Evolutionary conservation across 2,797 vertebrate genomes (phyloP).

Genomic region (Spatula clypeata): DNA sequence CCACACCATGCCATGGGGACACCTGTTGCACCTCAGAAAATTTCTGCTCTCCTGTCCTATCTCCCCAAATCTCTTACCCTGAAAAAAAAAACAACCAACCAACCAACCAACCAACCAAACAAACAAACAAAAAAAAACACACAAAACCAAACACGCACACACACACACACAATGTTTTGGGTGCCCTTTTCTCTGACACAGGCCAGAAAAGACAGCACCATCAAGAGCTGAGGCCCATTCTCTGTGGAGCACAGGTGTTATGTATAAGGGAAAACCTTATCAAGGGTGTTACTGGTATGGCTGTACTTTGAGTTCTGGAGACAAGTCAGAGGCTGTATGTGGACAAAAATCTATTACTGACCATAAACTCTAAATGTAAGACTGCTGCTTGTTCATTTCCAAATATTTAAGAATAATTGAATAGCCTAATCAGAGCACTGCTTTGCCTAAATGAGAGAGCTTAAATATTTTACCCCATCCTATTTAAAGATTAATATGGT

Average conservation of each 20-base stretch:
- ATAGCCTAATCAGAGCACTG: not conserved
- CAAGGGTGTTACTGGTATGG: not conserved
- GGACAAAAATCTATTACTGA: not conserved
- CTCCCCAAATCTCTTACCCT: not conserved
- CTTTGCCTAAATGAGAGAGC: not conserved
- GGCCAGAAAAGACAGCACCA: not conserved
- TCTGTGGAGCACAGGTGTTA: not conserved
- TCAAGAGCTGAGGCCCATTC: not conserved
- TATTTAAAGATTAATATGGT: not conserved
- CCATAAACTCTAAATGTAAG: rapidly evolving
- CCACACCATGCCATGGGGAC: rapidly evolving
- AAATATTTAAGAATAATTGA: not conserved
- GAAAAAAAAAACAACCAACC: not conserved
- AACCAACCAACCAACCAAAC: too few relatives aligned
- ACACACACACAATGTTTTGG: too few relatives aligned
- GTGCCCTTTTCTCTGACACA: not conserved
- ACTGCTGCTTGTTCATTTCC: not conserved
- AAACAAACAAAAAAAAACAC: rapidly evolving
- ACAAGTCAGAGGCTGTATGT: not conserved
- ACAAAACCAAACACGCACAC: too few relatives aligned
- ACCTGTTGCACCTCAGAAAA: not conserved
- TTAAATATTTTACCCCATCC: not conserved
- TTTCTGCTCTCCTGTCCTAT: not conserved
- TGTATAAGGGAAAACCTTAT: not conserved
- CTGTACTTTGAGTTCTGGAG: not conserved